Base-by-base conservation (phyloP, 2,888 invertebrate species). In the Drosophila rubida region DNA sequence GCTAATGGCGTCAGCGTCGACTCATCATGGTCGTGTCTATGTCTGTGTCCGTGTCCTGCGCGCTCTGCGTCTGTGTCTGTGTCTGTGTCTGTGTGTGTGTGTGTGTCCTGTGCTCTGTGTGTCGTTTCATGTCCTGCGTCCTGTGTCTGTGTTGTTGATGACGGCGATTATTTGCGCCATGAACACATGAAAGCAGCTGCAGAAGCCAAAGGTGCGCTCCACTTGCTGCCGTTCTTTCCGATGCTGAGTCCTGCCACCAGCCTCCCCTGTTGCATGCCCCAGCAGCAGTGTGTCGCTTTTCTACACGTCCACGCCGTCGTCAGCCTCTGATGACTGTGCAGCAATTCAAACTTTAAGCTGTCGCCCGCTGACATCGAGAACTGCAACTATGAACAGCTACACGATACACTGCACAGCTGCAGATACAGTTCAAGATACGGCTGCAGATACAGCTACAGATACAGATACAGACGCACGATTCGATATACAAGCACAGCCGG, bases 161-260 rank as follows among this genome's bases (percentile, higher is more conserved):
- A 84, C 87, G 76, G 87, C 82, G 82, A 82, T 82, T 82, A 82
- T 82, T 82, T 82, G 82, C 87, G 87, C 87, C 86, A 81, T 87
- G 80, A 87, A 87, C 81, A 82, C 86, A 82, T 87, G 83, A 84
- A 82, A 84, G 85, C 85, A 87, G 81, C 85, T 87, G 75, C 71
- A 81, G 64, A 71, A 77, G 74, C 75, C 55, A 87, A 84, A 82
- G 85, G 87, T 87, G 81, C 68, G 78, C 70, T 84, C 78, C 80
- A 84, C 78, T 80, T 83, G 84, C 80, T 83, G 78, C 66, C 78
- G 62, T 60, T 78, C 69, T 58, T 77, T 69, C 78, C 78, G 67
- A 54, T 70, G 65, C 25, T 37, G 45, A 44, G 41, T 42, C 22
- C 30, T 32, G 42, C 19, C 7, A 25, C 6, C 25, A 1, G 4